Conservation (phyloP, 2,113 vertebrate genomes). For the Aythya baeri region DNA sequence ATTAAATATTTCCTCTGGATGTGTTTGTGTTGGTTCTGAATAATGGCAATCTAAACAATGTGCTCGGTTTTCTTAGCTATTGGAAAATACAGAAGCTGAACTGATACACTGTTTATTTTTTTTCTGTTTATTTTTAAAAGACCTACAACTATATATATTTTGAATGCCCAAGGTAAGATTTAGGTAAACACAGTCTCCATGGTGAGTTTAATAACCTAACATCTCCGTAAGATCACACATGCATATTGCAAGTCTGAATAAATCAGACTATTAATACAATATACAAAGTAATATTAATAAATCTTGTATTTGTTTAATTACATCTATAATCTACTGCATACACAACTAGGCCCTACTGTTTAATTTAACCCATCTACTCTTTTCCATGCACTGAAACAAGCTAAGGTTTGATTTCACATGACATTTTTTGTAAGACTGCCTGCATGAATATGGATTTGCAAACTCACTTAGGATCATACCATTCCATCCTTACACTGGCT, state of each 20-base stretch:
- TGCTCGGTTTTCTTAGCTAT: background rate
- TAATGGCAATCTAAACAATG: background rate
- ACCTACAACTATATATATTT: background rate
- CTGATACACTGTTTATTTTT: background rate
- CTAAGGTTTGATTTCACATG: background rate
- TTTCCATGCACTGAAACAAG: background rate
- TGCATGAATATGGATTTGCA: background rate
- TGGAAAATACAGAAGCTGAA: background rate
- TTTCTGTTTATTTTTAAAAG: constrained; percentile 9
- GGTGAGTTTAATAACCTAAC: constrained; percentile 36
- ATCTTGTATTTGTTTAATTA: background rate
- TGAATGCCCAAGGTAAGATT: background rate
- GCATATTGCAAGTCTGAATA: background rate
- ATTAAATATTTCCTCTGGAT: background rate
- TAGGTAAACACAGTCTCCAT: constrained; percentile 43
- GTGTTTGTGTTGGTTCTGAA: background rate
- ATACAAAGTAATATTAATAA: background rate
- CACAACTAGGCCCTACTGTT: background rate
- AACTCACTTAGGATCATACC: background rate
- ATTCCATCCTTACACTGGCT: background rate
- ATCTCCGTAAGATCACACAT: background rate
- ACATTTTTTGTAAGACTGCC: background rate
- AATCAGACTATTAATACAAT: background rate
- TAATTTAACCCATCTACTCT: background rate
- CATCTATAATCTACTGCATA: background rate